phyloP scores from a whole-genome alignment of 2,113 vertebrate genomes.

The Cyanoramphus novaezelandiae region DNA sequence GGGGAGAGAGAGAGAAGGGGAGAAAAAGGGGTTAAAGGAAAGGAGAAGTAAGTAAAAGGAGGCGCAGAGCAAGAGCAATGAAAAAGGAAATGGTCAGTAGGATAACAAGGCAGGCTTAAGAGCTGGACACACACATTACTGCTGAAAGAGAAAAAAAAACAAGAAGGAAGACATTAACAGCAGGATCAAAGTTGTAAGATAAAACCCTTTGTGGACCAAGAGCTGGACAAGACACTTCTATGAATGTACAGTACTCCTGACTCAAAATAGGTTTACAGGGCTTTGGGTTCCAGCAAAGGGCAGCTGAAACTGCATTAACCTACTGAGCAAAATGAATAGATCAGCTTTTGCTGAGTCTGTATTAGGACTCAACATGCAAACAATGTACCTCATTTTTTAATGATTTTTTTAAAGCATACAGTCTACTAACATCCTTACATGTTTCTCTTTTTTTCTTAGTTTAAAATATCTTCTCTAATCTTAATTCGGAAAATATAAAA shows the following conservation, averaged over 20 bases:
- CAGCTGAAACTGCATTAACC: not conserved
- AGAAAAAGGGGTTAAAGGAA: not conserved
- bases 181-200: not conserved
- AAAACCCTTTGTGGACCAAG: not conserved
- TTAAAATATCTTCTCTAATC: not conserved
- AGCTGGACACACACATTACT: not conserved
- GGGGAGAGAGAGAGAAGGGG: too few species aligned
- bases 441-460: not conserved
- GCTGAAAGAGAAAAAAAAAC: not conserved
- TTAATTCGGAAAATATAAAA: not conserved
- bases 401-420: not conserved
- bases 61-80: not conserved
- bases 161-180: not conserved
- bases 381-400: not conserved
- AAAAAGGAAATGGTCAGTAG: not conserved
- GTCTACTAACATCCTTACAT: not conserved
- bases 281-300: not conserved
- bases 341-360: not conserved
- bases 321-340: not conserved
- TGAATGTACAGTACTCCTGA: not conserved
- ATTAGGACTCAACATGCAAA: not conserved
- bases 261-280: not conserved
- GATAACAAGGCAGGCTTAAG: not conserved
- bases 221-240: not conserved
- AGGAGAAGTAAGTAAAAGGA: not conserved